These are phyloP conservation scores for Podarcis cretensis DNA, from an alignment of 2,113 vertebrate species.

Conservation along the genomic window DNA sequence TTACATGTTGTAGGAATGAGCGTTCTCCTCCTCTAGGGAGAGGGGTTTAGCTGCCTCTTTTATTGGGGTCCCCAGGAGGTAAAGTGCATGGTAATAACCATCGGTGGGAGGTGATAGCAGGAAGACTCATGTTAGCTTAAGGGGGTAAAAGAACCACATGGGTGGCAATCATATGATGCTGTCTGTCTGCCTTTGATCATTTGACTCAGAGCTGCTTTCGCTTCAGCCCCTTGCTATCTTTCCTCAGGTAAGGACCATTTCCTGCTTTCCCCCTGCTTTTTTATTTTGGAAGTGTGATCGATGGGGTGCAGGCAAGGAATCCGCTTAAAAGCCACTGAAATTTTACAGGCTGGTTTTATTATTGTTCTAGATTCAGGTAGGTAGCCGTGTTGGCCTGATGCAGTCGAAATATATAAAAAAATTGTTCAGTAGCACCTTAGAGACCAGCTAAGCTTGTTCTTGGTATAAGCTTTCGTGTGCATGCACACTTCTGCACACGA, in stretches of 20 bases:
- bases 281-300: not conserved
- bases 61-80: constrained; percentile 26
- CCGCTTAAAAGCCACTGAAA: not conserved
- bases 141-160: not conserved
- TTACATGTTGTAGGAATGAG: constrained; percentile 16
- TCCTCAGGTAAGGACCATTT: not conserved
- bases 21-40: constrained; percentile 9
- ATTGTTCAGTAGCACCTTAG: too few species aligned
- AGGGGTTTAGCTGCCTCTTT: not conserved
- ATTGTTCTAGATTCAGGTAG: too few species aligned
- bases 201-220: not conserved
- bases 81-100: not conserved
- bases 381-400: too few species aligned
- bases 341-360: not conserved
- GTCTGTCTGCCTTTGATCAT: not conserved
- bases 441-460: too few species aligned
- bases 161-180: not conserved
- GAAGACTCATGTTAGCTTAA: not conserved
- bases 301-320: too few species aligned
- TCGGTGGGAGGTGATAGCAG: not conserved
- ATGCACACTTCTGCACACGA: too few species aligned
- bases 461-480: too few species aligned
- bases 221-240: not conserved
- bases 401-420: too few species aligned
- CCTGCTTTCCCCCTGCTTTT: not conserved